phyloP scores from a whole-genome alignment of 2,797 vertebrate species.

The Sebastes itinus region DNA sequence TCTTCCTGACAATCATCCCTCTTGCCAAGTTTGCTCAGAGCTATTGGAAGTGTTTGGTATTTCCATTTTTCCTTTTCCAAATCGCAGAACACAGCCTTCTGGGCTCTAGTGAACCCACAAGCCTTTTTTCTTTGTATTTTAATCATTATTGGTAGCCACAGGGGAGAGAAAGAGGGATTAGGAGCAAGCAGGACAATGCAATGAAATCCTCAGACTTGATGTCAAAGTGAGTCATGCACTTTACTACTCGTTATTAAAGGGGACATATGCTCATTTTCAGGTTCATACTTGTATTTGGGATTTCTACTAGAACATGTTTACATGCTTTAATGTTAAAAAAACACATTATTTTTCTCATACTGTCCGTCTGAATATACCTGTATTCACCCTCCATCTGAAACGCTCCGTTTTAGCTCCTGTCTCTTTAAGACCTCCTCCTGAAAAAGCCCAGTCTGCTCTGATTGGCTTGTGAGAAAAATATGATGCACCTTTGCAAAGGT shows the following conservation, averaged over 20 bases:
- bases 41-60: not conserved
- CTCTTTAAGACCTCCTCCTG: no score
- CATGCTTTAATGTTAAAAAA: no score
- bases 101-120: not conserved
- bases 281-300: no score
- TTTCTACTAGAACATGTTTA: no score
- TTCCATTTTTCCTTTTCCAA: not conserved
- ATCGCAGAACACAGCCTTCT: not conserved
- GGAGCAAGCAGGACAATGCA: not conserved
- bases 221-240: not conserved
- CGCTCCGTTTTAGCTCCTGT: no score
- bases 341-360: no score
- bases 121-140: not conserved
- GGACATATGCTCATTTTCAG: no score
- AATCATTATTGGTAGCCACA: not conserved
- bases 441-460: no score
- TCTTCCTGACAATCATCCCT: not conserved
- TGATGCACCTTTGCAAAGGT: no score
- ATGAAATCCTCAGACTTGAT: not conserved
- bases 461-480: no score
- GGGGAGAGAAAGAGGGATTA: not conserved
- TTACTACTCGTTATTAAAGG: not conserved
- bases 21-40: not conserved
- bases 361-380: no score
- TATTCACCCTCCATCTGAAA: no score